Evolutionary conservation across 2,888 invertebrate genomes (phyloP), one percentile per base, ranked within the genome.

Genomic region (Athetis lepigone): DNA sequence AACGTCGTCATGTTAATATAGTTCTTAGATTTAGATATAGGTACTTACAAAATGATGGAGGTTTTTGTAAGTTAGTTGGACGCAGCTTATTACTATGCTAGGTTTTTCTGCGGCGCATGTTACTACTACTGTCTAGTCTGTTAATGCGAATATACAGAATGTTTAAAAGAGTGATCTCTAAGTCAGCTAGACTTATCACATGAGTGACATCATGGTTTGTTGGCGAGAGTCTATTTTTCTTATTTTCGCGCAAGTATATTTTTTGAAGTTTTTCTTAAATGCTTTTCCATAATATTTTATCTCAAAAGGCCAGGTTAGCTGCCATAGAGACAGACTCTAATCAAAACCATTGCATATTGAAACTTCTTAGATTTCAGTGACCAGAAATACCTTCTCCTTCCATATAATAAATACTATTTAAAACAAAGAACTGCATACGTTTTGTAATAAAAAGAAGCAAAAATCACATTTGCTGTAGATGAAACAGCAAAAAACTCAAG

Each of bases 21-120:
- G 40, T 8, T 36, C 57, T 50, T 61, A 61, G 43, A 47, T 43
- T 23, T 55, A 51, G 51, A 59, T 5, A 43, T 40, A n/a, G n/a
- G n/a, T n/a, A 40, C 29, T 29, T 54, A 37, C 21, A 46, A 42
- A 46, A 42, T 9, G 7, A 13, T 23, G 29, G 27, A 33, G 2
- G 27, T 13, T 21, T 29, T 45, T 29, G 4, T 39, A 23, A 19
- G 50, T 33, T 57, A 65, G 21, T 57, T 29, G 6, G 11, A 40
- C 27, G 25, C 29, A 36, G 49, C 58, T 46, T 45, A 8, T 27
- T 11, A 51, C 13, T 69, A 13, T 19, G 18, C 37, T 49, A 39
- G 25, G 43, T 19, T 7, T 55, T 33, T 25, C 39, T 36, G 54
- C 37, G 13, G 36, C 27, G 64, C 54, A 63, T 68, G 71, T 29